Percentiles rank a stretch among this genome's conserved stretches.
These are phyloP conservation scores for Oscheius sp. DNA, from an alignment of 1,140 invertebrate species.

Conservation along the genomic window DNA sequence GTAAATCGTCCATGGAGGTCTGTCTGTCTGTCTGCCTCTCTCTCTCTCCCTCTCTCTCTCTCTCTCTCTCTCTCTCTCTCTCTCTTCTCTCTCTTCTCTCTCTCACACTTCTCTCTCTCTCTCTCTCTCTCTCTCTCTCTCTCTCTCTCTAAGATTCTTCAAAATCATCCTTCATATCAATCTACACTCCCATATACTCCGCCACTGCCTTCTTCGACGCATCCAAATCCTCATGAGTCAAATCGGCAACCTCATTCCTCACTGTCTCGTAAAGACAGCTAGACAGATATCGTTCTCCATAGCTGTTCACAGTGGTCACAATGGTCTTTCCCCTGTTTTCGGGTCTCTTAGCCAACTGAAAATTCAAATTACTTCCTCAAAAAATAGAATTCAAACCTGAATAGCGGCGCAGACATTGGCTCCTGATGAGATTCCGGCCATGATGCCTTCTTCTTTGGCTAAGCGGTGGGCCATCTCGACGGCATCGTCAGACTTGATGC, in stretches of 20 bases:
- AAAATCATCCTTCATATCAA: too few relatives aligned
- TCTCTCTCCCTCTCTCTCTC: too few relatives aligned
- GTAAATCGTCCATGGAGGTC: too few relatives aligned
- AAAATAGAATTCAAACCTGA: slow-evolving; percentile 13
- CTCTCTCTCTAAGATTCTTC: too few relatives aligned
- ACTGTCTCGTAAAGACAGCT: not conserved
- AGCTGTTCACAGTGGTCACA: slow-evolving; percentile 41
- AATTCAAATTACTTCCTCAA: not conserved
- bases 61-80: too few relatives aligned
- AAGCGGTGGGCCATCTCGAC: slow-evolving; percentile 36
- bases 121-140: too few relatives aligned
- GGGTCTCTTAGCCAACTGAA: slow-evolving; percentile 29
- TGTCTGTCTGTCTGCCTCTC: too few relatives aligned
- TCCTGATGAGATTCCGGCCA: slow-evolving; percentile 42
- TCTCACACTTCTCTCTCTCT: too few relatives aligned
- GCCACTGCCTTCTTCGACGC: slow-evolving; percentile 17
- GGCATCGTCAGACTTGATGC: slow-evolving; percentile 38
- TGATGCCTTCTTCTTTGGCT: slow-evolving; percentile 39
- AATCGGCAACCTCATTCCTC: not conserved
- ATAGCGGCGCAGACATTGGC: slow-evolving; percentile 41
- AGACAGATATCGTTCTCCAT: slow-evolving; percentile 31
- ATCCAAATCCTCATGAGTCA: not conserved
- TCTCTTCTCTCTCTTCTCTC: too few relatives aligned
- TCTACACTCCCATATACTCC: slow-evolving; percentile 5
- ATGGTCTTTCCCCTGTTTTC: slow-evolving; percentile 42